These are phyloP conservation scores for Rhodeus uyekii DNA, from an alignment of 2,797 vertebrate species.

Conservation along the genomic window DNA sequence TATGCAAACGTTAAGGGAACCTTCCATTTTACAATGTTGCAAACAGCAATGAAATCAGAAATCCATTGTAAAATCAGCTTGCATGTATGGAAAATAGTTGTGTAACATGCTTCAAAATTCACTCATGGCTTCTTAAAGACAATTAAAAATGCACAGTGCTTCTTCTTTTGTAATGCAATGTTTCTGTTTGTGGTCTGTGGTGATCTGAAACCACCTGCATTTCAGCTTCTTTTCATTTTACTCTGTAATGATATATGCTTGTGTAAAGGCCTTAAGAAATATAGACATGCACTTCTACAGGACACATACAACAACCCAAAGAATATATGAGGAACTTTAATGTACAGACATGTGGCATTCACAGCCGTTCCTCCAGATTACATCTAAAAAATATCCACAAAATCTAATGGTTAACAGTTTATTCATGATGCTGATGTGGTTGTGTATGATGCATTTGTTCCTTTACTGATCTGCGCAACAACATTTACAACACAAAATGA, in stretches of 20 bases:
- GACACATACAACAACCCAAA: background rate
- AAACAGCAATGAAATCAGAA: background rate
- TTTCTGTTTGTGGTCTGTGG: background rate
- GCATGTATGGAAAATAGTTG: background rate
- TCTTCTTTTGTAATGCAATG: background rate
- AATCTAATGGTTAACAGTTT: background rate
- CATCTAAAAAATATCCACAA: background rate
- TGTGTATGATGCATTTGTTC: background rate
- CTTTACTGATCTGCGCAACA: too few species aligned
- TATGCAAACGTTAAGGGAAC: too few species aligned
- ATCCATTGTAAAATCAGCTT: background rate
- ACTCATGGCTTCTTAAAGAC: background rate
- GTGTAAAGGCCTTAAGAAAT: background rate
- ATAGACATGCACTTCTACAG: background rate
- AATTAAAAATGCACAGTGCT: background rate
- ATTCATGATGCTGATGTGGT: background rate
- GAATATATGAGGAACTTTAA: background rate
- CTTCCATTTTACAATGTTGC: too few species aligned
- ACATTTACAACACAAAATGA: too few species aligned
- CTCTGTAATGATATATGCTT: background rate
- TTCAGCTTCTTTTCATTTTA: background rate
- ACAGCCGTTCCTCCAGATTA: background rate
- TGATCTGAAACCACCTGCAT: background rate
- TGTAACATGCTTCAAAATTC: background rate
- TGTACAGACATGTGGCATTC: background rate